Evolutionary conservation across 2,888 invertebrate genomes (phyloP).

Genomic region (Drosophila recens): DNA sequence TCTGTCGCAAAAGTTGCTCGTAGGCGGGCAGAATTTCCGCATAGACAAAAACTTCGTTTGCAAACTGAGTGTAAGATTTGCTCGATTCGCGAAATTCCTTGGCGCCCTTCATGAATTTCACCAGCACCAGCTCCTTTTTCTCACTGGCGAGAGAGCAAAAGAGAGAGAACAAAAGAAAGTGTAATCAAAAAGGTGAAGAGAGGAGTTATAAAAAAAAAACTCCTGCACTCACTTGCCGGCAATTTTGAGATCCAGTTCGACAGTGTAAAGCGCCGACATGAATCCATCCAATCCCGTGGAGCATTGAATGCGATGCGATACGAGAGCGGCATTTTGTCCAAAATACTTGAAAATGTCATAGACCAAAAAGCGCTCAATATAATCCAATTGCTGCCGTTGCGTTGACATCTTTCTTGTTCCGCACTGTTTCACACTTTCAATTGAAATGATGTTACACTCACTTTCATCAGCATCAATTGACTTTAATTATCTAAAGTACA

Average conservation of each 20-base stretch:
- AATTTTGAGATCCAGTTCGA: constrained; percentile 63
- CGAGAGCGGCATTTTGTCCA: constrained; percentile 56
- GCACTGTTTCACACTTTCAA: not conserved
- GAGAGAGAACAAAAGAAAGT: not conserved
- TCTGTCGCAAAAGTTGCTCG: constrained; percentile 66
- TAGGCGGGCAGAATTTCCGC: constrained; percentile 80
- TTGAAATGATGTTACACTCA: not conserved
- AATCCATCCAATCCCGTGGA: constrained; percentile 83
- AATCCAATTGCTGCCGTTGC: constrained; percentile 64
- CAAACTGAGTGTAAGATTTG: constrained; percentile 82
- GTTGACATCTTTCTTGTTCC: constrained; percentile 41
- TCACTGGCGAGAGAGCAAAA: constrained; percentile 20
- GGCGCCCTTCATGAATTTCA: constrained; percentile 84
- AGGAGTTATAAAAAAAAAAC: not conserved
- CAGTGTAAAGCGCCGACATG: constrained; percentile 83
- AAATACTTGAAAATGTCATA: constrained; percentile 76
- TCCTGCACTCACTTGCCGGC: constrained; percentile 44
- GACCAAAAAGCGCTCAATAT: constrained; percentile 75
- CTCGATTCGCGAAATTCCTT: constrained; percentile 77
- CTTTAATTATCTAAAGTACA: constrained; percentile 32
- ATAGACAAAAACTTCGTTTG: constrained; percentile 83
- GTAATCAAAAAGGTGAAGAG: not conserved
- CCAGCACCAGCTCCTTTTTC: constrained; percentile 66
- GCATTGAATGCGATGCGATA: constrained; percentile 62
- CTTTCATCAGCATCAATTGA: constrained; percentile 24